phyloP scores from a whole-genome alignment of 2,797 vertebrate species.

The Sebastes minor region DNA sequence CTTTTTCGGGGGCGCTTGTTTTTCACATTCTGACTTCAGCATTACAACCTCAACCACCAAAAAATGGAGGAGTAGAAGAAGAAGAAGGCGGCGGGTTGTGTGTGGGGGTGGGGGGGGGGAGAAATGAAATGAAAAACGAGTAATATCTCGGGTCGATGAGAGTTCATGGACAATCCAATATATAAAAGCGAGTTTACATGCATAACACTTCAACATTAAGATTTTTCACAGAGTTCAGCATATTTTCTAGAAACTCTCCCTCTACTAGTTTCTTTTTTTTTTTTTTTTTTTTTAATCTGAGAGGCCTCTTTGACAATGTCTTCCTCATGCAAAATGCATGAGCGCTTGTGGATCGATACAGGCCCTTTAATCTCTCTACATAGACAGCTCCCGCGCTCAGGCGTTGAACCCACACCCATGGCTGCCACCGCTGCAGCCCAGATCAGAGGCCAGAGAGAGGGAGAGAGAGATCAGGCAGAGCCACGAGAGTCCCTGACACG shows the following conservation, averaged over 20 bases:
- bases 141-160: constrained; percentile 64
- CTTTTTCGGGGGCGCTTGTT: constrained; percentile 33
- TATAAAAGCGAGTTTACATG: constrained; percentile 72
- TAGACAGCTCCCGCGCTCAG: constrained; percentile 69
- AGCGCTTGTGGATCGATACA: constrained; percentile 74
- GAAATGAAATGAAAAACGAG: constrained; percentile 51
- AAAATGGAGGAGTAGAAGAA: constrained; percentile 3
- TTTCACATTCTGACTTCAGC: constrained; percentile 51
- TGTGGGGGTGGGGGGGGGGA: background rate
- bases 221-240: constrained; percentile 75
- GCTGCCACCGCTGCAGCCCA: constrained; percentile 61
- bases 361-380: constrained; percentile 78
- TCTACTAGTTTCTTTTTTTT: constrained; percentile 45
- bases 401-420: constrained; percentile 60
- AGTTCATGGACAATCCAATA: constrained; percentile 72
- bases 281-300: constrained; percentile 51
- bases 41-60: constrained; percentile 24
- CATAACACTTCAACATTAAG: constrained; percentile 68
- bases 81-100: background rate
- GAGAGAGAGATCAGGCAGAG: constrained; percentile 17
- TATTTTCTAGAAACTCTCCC: constrained; percentile 60
- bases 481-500: constrained; percentile 16
- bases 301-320: constrained; percentile 78
- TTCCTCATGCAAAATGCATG: constrained; percentile 81
- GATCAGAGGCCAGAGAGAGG: constrained; percentile 62